Percentiles rank a stretch among this genome's conserved stretches.
These are phyloP conservation scores for Brenthis ino DNA, from an alignment of 2,888 invertebrate genomes.

Conservation along the genomic window DNA sequence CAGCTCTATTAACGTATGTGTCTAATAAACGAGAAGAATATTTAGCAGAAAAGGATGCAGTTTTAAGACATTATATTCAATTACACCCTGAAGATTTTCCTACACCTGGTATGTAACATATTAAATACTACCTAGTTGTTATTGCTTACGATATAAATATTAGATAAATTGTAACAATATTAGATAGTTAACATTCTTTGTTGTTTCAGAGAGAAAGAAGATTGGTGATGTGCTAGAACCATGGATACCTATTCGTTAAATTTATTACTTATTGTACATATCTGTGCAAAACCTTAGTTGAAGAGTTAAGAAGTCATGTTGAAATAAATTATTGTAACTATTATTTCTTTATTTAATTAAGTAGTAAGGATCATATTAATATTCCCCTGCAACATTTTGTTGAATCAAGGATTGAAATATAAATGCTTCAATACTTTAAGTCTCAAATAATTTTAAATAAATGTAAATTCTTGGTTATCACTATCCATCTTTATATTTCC, in stretches of 20 bases:
- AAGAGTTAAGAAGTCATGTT: slow-evolving; percentile 10
- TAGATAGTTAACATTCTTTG: slow-evolving; percentile 18
- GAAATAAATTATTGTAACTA: neutral
- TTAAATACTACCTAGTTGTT: slow-evolving; percentile 8
- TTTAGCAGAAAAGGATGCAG: slow-evolving; percentile 87
- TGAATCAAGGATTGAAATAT: no score
- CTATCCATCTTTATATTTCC: no score
- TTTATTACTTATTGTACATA: slow-evolving; percentile 10
- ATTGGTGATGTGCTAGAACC: slow-evolving; percentile 83
- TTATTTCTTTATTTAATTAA: slow-evolving; percentile 13
- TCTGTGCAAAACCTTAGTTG: slow-evolving; percentile 16
- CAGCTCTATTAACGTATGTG: slow-evolving; percentile 57
- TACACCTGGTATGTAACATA: slow-evolving; percentile 73
- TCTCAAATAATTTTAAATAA: no score
- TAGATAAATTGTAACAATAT: neutral
- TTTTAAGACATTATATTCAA: slow-evolving; percentile 86
- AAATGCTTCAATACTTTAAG: no score
- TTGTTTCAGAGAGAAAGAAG: slow-evolving; percentile 83
- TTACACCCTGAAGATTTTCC: slow-evolving; percentile 90
- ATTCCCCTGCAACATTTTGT: neutral
- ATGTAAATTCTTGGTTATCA: no score
- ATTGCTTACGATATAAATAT: neutral
- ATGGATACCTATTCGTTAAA: slow-evolving; percentile 87
- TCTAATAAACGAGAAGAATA: slow-evolving; percentile 79
- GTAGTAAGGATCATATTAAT: neutral